Evolutionary conservation across 2,113 vertebrate genomes (phyloP).

Genomic region (Typhlomys cinereus): DNA sequence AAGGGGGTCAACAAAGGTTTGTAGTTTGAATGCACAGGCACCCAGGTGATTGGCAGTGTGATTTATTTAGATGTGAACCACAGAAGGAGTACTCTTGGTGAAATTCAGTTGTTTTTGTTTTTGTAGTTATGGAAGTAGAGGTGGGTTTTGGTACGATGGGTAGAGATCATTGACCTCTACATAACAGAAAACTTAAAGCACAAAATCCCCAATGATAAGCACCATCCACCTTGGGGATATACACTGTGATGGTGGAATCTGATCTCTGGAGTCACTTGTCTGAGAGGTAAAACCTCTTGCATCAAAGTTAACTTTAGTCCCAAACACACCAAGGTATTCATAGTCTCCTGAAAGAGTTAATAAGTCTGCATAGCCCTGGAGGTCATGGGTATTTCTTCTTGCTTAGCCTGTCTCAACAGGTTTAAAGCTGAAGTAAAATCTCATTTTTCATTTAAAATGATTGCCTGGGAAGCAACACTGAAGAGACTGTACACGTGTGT

Average conservation of each 20-base stretch:
- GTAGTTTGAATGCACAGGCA: neutral
- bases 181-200: neutral
- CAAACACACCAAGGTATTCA: neutral
- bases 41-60: neutral
- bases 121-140: neutral
- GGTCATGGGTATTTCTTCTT: too few species aligned
- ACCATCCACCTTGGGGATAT: too few species aligned
- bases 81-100: neutral
- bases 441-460: neutral
- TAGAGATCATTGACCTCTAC: neutral
- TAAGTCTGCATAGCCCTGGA: neutral
- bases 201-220: neutral
- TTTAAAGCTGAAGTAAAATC: neutral
- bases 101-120: neutral
- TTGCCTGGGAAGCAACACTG: neutral
- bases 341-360: neutral
- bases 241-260: neutral
- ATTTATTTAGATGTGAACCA: neutral
- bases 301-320: too few species aligned
- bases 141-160: neutral
- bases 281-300: neutral
- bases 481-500: neutral
- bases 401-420: neutral
- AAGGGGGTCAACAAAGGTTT: neutral
- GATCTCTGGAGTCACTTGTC: neutral